Conservation (phyloP, 2,113 vertebrate genomes). For the Numenius arquata region DNA sequence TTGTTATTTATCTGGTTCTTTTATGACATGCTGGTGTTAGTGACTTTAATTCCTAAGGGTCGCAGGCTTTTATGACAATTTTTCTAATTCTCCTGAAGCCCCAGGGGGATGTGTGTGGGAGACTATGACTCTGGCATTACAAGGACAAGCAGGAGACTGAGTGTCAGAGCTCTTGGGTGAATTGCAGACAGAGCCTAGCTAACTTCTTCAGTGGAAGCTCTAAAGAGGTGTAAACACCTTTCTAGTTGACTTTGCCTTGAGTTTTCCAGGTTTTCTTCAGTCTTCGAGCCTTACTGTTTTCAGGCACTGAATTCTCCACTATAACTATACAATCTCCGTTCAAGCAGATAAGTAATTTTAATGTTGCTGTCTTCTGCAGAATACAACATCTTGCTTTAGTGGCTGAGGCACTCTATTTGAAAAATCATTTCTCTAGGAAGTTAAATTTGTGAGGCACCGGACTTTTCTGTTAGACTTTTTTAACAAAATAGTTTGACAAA, state of each 20-base stretch:
- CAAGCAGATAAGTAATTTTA: not conserved
- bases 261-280: not conserved
- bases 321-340: not conserved
- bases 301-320: not conserved
- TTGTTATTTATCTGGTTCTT: not conserved
- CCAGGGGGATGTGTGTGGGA: fast-evolving
- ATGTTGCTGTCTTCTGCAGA: not conserved
- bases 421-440: not conserved
- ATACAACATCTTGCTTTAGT: not conserved
- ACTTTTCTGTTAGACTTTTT: not conserved
- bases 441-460: not conserved
- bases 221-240: not conserved
- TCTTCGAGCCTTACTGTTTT: not conserved
- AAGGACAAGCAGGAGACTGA: not conserved
- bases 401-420: not conserved
- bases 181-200: not conserved
- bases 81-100: not conserved
- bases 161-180: not conserved
- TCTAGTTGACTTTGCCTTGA: not conserved
- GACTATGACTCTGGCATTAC: not conserved
- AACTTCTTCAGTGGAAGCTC: not conserved
- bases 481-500: not conserved
- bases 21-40: not conserved
- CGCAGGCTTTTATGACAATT: not conserved
- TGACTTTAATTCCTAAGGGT: not conserved